These are phyloP conservation scores for Zhuqinia jingwanae DNA, from an alignment of 2,888 invertebrate species.

Conservation along the genomic window DNA sequence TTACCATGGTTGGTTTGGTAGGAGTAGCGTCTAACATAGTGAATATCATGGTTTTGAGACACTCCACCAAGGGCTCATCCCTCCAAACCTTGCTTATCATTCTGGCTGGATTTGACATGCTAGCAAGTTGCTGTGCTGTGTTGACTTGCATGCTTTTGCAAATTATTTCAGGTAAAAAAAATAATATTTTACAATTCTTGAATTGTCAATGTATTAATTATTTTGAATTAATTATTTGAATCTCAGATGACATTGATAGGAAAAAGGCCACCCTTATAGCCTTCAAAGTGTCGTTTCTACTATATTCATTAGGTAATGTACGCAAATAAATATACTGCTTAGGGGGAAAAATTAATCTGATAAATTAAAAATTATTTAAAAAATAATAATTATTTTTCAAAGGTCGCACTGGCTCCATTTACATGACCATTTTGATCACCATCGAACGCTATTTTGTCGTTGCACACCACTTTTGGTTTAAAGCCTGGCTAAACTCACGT, in stretches of 20 bases:
- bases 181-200: not conserved
- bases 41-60: slow-evolving; percentile 33
- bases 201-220: too few relatives aligned
- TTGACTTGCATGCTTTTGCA: not conserved
- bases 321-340: too few relatives aligned
- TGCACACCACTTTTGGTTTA: not conserved
- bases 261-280: not conserved
- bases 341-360: slow-evolving; percentile 5
- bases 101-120: slow-evolving; percentile 51
- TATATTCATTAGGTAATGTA: slow-evolving; percentile 44
- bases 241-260: slow-evolving; percentile 40
- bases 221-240: too few relatives aligned
- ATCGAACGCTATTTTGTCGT: slow-evolving; percentile 44
- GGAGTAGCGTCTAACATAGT: slow-evolving; percentile 35
- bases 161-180: slow-evolving; percentile 43
- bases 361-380: too few relatives aligned
- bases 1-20: slow-evolving; percentile 18
- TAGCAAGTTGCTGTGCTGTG: slow-evolving; percentile 9
- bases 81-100: slow-evolving; percentile 25
- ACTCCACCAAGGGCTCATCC: slow-evolving; percentile 3
- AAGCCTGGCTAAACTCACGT: slow-evolving; percentile 31
- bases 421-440: slow-evolving; percentile 43
- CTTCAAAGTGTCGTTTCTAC: not conserved
- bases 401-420: slow-evolving; percentile 53
- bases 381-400: too few relatives aligned